Evolutionary conservation across 2,113 vertebrate genomes (phyloP).

Genomic region (Amblyornis subalaris): DNA sequence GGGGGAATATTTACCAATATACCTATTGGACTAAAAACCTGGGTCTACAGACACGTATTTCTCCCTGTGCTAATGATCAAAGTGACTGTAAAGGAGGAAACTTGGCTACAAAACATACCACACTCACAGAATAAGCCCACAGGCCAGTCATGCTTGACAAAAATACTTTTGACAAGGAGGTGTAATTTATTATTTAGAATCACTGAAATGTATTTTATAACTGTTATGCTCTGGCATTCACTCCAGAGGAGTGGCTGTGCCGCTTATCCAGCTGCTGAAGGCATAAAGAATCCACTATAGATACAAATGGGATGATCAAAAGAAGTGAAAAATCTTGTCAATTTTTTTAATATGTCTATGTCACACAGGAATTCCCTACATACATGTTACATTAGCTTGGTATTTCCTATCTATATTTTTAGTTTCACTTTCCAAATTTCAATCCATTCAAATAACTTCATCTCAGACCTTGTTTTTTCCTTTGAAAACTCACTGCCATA

Average conservation of each 20-base stretch:
- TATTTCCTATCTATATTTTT: background rate
- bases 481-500: slow-evolving; percentile 39
- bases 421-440: slow-evolving; percentile 34
- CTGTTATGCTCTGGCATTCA: background rate
- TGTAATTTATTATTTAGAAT: background rate
- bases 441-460: background rate
- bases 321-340: background rate
- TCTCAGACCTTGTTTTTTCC: slow-evolving; percentile 30
- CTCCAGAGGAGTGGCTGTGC: background rate
- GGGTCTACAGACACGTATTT: accelerated
- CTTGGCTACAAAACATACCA: background rate
- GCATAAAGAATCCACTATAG: background rate
- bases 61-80: background rate
- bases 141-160: background rate
- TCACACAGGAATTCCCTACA: background rate
- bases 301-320: background rate
- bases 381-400: background rate
- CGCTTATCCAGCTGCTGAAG: background rate
- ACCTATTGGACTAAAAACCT: background rate
- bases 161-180: background rate
- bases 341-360: background rate
- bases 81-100: background rate
- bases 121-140: background rate
- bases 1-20: background rate
- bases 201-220: background rate